Evolutionary conservation across 2,113 vertebrate genomes (phyloP).

Genomic region (Aegithalos caudatus): DNA sequence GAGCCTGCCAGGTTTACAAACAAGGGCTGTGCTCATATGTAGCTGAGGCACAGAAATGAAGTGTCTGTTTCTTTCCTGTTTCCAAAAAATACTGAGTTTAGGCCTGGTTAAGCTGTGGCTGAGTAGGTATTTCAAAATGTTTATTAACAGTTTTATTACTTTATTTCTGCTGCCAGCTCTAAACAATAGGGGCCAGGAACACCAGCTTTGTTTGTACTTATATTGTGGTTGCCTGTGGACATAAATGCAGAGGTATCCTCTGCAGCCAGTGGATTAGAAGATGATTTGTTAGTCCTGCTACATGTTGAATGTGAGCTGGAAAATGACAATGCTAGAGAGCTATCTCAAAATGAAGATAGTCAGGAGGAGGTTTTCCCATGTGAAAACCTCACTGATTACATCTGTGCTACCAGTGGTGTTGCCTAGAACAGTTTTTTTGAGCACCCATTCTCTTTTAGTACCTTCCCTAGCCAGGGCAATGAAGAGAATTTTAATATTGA

Average conservation of each 20-base stretch:
- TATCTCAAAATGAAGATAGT: background rate
- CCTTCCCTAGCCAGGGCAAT: background rate
- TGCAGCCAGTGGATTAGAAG: background rate
- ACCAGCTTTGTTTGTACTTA: slow-evolving; percentile 19
- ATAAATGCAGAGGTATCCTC: background rate
- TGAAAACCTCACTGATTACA: background rate
- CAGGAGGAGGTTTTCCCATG: background rate
- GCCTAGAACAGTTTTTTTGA: background rate
- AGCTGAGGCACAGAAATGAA: slow-evolving; percentile 18
- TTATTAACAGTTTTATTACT: slow-evolving; percentile 57
- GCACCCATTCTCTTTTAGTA: background rate
- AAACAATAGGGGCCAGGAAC: slow-evolving; percentile 9
- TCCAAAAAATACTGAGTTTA: slow-evolving; percentile 26
- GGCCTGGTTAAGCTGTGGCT: slow-evolving; percentile 25
- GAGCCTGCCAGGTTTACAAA: slow-evolving; percentile 27
- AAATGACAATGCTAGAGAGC: background rate
- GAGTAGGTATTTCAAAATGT: slow-evolving; percentile 62
- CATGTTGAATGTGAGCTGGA: background rate
- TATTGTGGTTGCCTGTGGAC: background rate
- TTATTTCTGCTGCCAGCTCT: slow-evolving; percentile 52
- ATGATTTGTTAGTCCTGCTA: background rate
- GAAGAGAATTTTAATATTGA: background rate
- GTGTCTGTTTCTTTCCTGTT: slow-evolving; percentile 20
- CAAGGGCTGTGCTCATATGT: background rate
- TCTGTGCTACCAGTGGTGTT: background rate